Evolutionary conservation across 2,888 invertebrate genomes (phyloP), one percentile per base, ranked within the genome.

Genomic region (Sesia bembeciformis): DNA sequence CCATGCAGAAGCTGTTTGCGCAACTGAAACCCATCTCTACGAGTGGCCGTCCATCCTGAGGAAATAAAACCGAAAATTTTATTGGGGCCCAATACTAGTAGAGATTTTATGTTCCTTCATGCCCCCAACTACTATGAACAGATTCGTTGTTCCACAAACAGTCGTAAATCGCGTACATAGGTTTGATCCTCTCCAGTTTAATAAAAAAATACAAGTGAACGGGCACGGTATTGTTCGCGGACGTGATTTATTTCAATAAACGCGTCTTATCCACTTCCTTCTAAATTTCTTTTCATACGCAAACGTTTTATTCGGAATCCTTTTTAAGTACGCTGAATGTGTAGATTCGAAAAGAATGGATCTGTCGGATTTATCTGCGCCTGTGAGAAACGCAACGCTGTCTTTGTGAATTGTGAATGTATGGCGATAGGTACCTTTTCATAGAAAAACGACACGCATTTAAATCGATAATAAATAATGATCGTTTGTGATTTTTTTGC

Each of bases 161-260:
- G 67, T 78, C 81, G 81, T 83, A 83, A 82, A 81, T 78, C 74
- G 72, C 62, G 60, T 66, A 72, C 74, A 75, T 77, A 68, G 70
- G 66, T 67, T 72, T 73, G 78, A 80, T 80, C 77, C 78, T 71
- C 72, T 73, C 65, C 60, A 60, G 60, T 62, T 62, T 65, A 62
- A 61, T 61, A 59, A 62, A 60, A 62, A 60, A 60, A 46, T 46
- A 46, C 46, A 46, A 46, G 46, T 46, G 46, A 46, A 46, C 46
- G 46, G 23, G 46, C 46, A 46, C 46, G 46, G 46, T 46, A 46
- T 46, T 46, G 46, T 46, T 46, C 46, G 72, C 63, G 64, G 70
- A 74, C 70, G 67, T 76, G 73, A 76, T 81, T 79, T 76, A 78
- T 81, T 77, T 79, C 76, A 79, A 77, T 78, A 71, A 73, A 63